Conservation (phyloP, 2,797 vertebrate genomes). For the Anomalospiza imberbis region DNA sequence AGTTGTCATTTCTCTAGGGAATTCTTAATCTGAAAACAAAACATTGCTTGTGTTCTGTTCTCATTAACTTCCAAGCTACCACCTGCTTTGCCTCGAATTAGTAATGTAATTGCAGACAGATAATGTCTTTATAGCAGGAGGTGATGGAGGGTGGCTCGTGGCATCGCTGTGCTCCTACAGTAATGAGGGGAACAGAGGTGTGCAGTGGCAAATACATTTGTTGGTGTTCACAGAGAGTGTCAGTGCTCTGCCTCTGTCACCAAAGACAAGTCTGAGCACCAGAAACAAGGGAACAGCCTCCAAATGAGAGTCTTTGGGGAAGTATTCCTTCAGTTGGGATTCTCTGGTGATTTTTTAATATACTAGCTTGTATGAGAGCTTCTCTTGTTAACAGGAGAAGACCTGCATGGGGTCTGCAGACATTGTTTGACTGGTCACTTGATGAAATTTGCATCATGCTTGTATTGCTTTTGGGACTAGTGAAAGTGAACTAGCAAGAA, state of each 20-base stretch:
- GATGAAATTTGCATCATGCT: background rate
- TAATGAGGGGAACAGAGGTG: background rate
- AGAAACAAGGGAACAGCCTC: background rate
- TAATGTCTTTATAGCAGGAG: background rate
- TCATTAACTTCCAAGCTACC: constrained; percentile 35
- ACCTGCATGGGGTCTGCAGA: background rate
- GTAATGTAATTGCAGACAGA: background rate
- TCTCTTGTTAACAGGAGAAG: background rate
- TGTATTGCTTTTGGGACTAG: background rate
- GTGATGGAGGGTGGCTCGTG: background rate
- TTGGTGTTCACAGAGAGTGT: background rate
- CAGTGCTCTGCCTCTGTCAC: background rate
- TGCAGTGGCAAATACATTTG: background rate
- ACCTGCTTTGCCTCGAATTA: constrained; percentile 39
- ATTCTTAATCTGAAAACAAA: constrained; percentile 41
- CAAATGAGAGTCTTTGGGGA: background rate
- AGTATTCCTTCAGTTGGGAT: background rate
- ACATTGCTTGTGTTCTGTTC: background rate
- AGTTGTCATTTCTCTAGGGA: background rate
- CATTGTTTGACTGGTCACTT: background rate
- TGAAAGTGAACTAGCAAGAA: background rate
- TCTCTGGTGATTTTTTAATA: background rate
- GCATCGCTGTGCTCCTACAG: background rate
- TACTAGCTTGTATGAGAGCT: background rate
- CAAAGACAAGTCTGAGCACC: background rate